Evolutionary conservation across 2,797 vertebrate genomes (phyloP).

Genomic region (Phoxinus dragarum): DNA sequence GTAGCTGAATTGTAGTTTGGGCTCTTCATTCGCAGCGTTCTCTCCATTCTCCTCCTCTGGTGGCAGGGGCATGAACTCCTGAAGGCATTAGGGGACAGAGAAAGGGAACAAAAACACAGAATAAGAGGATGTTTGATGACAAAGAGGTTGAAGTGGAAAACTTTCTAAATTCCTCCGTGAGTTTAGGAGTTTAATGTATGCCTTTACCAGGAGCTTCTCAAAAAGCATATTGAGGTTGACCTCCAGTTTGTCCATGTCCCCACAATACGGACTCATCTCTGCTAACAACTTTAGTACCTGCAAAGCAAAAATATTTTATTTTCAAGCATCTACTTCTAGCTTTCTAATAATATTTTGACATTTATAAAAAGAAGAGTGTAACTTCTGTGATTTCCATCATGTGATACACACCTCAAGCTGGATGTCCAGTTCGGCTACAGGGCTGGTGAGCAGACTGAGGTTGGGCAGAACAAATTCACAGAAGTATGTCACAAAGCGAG

Average conservation of each 20-base stretch:
- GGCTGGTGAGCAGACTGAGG: slow-evolving; percentile 89
- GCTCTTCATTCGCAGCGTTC: slow-evolving; percentile 89
- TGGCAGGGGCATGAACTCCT: slow-evolving; percentile 98
- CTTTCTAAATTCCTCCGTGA: background rate
- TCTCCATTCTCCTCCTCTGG: slow-evolving; percentile 97
- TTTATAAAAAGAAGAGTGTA: background rate
- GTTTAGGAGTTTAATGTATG: slow-evolving; percentile 6
- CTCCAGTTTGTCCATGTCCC: slow-evolving; percentile 99
- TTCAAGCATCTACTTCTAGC: background rate
- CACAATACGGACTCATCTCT: slow-evolving; percentile 98
- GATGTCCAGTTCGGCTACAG: slow-evolving; percentile 94
- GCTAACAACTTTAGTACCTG: slow-evolving; percentile 97
- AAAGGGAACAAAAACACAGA: background rate
- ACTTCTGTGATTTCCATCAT: background rate
- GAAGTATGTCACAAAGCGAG: slow-evolving; percentile 96
- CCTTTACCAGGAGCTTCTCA: slow-evolving; percentile 93
- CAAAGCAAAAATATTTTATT: slow-evolving; percentile 34
- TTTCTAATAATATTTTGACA: background rate
- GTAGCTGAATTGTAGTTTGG: slow-evolving; percentile 97
- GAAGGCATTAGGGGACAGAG: background rate
- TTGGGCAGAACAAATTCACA: slow-evolving; percentile 96
- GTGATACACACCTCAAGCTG: slow-evolving; percentile 89
- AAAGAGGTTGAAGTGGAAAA: background rate
- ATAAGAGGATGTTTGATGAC: background rate
- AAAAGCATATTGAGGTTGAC: slow-evolving; percentile 95